A percentile compares a stretch with the other conserved stretches of the same genome.
Conservation (phyloP, 2,797 vertebrate species). For the Trichosurus vulpecula region DNA sequence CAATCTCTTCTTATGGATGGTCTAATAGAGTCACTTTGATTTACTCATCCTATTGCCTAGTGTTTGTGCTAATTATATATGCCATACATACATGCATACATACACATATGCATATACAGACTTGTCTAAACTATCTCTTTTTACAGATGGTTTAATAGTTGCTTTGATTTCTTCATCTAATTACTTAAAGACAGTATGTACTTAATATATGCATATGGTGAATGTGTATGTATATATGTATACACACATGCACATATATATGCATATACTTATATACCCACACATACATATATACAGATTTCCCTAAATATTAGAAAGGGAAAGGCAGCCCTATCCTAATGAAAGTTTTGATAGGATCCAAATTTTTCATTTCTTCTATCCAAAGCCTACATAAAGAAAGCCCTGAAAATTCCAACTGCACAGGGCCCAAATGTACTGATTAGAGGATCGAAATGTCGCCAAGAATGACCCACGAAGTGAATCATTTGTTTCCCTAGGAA, state of each 20-base stretch:
- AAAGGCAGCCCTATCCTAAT: background rate
- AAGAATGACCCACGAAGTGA: constrained; percentile 79
- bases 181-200: no score
- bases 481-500: constrained; percentile 83
- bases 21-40: constrained; percentile 21
- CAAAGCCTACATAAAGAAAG: constrained; percentile 49
- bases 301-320: background rate
- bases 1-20: background rate
- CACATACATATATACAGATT: background rate
- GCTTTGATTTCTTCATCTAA: no score
- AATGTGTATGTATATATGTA: no score
- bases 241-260: no score
- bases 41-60: constrained; percentile 7
- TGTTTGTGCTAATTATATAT: constrained; percentile 1
- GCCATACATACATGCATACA: background rate
- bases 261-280: no score
- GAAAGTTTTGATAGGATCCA: constrained; percentile 34
- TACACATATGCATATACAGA: background rate
- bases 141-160: no score
- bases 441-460: constrained; percentile 81
- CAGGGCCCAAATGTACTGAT: constrained; percentile 73
- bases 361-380: constrained; percentile 53
- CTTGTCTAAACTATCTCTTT: no score
- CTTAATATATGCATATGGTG: no score
- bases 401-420: constrained; percentile 71